A percentile compares a stretch with the other conserved stretches of the same genome.
Evolutionary conservation across 2,113 vertebrate species (phyloP).

Genomic region (Brachypteracias leptosomus): DNA sequence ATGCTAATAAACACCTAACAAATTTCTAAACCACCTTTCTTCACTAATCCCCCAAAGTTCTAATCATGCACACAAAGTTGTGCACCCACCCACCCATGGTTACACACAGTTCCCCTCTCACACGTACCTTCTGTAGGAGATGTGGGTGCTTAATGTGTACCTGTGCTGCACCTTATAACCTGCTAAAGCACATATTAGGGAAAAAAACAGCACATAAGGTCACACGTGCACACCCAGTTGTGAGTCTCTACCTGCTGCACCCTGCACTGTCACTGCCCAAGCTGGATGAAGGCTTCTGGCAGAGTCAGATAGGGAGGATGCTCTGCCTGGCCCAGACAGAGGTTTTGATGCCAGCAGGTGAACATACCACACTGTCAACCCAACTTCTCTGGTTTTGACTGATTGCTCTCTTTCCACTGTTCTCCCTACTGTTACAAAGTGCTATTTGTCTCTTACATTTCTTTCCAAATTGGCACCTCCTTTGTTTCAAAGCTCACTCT

Average conservation of each 20-base stretch:
- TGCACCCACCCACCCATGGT: not conserved
- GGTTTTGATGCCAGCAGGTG: not conserved
- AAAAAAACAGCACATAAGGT: not conserved
- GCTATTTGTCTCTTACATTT: not conserved
- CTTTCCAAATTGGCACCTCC: not conserved
- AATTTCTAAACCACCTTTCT: not conserved
- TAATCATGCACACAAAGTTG: not conserved
- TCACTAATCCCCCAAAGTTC: not conserved
- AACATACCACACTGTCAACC: rapidly evolving
- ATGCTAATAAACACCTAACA: not conserved
- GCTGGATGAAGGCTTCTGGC: not conserved
- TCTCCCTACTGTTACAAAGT: not conserved
- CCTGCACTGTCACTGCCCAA: rapidly evolving
- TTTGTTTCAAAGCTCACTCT: not conserved
- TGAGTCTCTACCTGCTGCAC: no score
- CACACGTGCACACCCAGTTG: rapidly evolving
- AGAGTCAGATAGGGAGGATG: not conserved
- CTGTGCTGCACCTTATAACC: not conserved
- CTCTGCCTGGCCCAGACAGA: not conserved
- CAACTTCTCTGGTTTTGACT: not conserved
- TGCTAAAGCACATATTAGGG: no score
- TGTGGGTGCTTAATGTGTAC: not conserved
- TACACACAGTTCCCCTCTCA: not conserved
- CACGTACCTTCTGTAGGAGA: not conserved
- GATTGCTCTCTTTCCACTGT: not conserved